Evolutionary conservation across 2,113 vertebrate genomes (phyloP).

Genomic region (Aleadryas rufinucha): DNA sequence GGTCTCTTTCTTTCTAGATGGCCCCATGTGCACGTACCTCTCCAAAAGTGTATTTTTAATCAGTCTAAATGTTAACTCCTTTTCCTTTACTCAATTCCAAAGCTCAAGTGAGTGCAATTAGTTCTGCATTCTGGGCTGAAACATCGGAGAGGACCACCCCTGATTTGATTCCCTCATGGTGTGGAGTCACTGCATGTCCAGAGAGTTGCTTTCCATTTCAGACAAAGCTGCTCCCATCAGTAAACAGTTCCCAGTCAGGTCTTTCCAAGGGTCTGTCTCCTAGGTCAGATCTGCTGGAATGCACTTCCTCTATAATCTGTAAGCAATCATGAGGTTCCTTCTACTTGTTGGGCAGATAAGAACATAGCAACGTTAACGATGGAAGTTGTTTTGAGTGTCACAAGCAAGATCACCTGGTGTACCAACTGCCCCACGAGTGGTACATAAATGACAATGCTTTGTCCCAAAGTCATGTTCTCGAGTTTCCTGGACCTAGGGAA

Average conservation of each 20-base stretch:
- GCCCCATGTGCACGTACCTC: background rate
- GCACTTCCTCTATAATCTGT: background rate
- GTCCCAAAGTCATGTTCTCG: background rate
- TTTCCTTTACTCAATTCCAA: background rate
- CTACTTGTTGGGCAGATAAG: background rate
- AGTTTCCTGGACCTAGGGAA: background rate
- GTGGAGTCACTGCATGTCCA: background rate
- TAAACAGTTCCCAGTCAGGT: background rate
- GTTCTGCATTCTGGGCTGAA: background rate
- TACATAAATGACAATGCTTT: background rate
- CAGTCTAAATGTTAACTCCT: background rate
- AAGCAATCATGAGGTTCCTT: background rate
- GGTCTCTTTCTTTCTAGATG: background rate
- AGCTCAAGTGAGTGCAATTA: background rate
- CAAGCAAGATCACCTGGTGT: background rate
- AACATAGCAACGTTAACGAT: no score
- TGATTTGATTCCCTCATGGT: background rate
- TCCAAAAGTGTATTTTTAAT: background rate
- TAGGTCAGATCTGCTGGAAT: background rate
- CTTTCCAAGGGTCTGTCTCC: background rate
- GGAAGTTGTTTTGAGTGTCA: background rate
- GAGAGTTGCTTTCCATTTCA: no score
- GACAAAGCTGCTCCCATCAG: background rate
- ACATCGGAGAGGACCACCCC: no score
- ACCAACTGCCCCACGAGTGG: background rate